These are phyloP conservation scores for Protonemura montana DNA, from an alignment of 2,888 invertebrate species.

Conservation along the genomic window DNA sequence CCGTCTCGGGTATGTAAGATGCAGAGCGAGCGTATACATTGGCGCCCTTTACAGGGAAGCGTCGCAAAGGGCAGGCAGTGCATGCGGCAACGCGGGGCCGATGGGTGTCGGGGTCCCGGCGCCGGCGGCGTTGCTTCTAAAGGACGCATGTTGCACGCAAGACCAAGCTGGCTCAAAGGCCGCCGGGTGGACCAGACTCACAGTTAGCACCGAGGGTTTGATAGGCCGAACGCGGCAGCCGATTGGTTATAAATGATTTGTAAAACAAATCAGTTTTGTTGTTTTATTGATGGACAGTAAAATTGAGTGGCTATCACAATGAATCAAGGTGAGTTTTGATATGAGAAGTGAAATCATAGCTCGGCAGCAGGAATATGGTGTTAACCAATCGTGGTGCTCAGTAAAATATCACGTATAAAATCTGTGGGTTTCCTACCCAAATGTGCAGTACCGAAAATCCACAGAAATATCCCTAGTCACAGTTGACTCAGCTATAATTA, in stretches of 20 bases:
- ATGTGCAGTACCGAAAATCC: too few species aligned
- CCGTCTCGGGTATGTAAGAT: too few species aligned
- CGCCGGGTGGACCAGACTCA: not conserved
- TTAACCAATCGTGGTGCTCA: not conserved
- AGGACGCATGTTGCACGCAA: not conserved
- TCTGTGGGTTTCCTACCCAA: too few species aligned
- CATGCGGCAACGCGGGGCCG: not conserved
- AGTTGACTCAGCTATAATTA: too few species aligned
- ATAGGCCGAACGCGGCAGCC: not conserved
- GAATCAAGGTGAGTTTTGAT: not conserved
- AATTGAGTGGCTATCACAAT: not conserved
- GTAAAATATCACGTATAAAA: not conserved
- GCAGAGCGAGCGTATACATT: not conserved
- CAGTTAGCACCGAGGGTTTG: not conserved
- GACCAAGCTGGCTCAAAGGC: not conserved
- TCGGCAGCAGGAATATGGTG: not conserved
- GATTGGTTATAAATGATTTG: not conserved
- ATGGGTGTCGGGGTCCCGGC: not conserved
- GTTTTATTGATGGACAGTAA: slow-evolving; percentile 7
- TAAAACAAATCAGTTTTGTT: not conserved
- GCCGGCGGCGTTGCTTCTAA: not conserved
- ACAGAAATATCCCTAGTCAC: too few species aligned
- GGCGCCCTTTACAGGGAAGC: not conserved
- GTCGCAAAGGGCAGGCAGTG: not conserved
- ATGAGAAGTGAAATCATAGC: not conserved